Evolutionary conservation across 53 echinoderm and acorn worm species (phyloP).

Genomic region (Temnopleurus reevesii): DNA sequence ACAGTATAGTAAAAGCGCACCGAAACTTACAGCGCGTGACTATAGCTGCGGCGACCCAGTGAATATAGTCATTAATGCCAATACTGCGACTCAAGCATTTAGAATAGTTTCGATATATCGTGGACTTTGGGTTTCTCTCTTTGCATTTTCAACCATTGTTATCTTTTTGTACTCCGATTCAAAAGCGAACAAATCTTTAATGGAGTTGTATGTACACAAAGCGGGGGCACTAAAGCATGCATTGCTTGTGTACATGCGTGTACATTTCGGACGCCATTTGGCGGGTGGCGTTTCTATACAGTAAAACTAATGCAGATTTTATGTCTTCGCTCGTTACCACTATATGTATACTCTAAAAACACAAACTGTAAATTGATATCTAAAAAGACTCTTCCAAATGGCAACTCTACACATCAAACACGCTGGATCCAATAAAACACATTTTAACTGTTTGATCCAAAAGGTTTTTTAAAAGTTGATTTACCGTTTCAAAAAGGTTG

Average conservation of each 20-base stretch:
- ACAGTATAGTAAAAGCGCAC: background rate
- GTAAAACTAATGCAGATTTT: no score
- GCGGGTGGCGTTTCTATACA: no score
- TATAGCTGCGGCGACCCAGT: background rate
- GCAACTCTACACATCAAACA: no score
- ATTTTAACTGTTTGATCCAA: no score
- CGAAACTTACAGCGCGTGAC: background rate
- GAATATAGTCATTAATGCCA: background rate
- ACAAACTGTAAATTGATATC: no score
- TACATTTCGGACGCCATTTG: background rate
- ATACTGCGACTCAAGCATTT: background rate
- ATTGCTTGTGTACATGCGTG: background rate
- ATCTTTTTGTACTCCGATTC: conserved; percentile 1
- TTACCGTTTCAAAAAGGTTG: no score
- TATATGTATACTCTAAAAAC: no score
- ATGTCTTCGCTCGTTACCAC: no score
- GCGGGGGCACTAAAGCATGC: conserved; percentile 18
- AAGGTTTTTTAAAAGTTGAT: no score
- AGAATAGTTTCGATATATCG: background rate
- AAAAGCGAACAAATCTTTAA: background rate
- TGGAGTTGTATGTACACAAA: conserved; percentile 18
- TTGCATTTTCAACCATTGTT: conserved; percentile 45
- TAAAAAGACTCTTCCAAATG: no score
- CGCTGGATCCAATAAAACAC: no score
- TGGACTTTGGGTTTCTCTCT: conserved; percentile 41